These are phyloP conservation scores for Aphelenchoides besseyi DNA, from an alignment of 1,140 invertebrate species.

Conservation along the genomic window DNA sequence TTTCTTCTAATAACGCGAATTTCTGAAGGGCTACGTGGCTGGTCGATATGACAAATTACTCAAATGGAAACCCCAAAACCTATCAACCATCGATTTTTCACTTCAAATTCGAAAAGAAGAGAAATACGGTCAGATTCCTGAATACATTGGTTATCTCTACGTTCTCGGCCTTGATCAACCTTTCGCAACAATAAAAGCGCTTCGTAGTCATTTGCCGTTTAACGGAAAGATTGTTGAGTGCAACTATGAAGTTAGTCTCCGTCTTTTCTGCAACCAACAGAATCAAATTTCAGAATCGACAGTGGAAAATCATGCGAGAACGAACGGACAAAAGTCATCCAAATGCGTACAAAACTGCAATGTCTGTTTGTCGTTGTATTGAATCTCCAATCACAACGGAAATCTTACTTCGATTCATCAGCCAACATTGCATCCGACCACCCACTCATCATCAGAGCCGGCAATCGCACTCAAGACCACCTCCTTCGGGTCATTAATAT, in stretches of 20 bases:
- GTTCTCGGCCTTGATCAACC: slow-evolving; percentile 46
- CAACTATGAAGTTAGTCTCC: slow-evolving; percentile 66
- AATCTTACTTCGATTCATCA: slow-evolving; percentile 39
- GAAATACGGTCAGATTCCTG: slow-evolving; percentile 70
- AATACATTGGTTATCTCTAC: slow-evolving; percentile 52
- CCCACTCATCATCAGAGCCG: background rate
- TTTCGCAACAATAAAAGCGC: slow-evolving; percentile 70
- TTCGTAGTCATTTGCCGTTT: slow-evolving; percentile 74
- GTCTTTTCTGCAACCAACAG: background rate
- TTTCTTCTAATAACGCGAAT: background rate
- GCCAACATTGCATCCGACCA: background rate
- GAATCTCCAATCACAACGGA: slow-evolving; percentile 48
- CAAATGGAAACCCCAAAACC: slow-evolving; percentile 91
- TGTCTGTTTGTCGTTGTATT: slow-evolving; percentile 50
- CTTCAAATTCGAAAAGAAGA: slow-evolving; percentile 75
- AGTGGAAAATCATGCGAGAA: slow-evolving; percentile 92
- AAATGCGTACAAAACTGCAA: slow-evolving; percentile 67
- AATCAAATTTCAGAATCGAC: slow-evolving; percentile 17
- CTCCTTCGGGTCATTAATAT: no score
- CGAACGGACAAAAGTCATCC: slow-evolving; percentile 94
- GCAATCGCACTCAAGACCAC: no score
- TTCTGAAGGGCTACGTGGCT: slow-evolving; percentile 74
- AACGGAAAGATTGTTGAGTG: slow-evolving; percentile 96
- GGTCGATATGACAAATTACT: slow-evolving; percentile 79
- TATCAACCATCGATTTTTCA: slow-evolving; percentile 93